These are phyloP conservation scores for Carcinoscorpius rotundicauda DNA, from an alignment of 1,140 invertebrate species.

Conservation along the genomic window DNA sequence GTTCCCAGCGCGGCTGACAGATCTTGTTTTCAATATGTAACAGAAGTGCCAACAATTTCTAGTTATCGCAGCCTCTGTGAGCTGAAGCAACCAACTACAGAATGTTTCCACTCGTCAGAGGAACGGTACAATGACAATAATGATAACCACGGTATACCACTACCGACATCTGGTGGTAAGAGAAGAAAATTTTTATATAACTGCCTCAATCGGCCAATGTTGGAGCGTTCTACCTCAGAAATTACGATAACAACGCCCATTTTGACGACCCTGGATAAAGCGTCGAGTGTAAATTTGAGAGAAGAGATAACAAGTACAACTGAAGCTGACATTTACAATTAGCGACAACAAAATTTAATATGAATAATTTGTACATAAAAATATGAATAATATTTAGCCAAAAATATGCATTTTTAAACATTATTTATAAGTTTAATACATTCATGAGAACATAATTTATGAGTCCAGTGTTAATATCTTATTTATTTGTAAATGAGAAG, in stretches of 20 bases:
- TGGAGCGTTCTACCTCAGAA: slow-evolving; percentile 11
- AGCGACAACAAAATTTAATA: background rate
- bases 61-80: slow-evolving; percentile 6
- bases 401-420: too few relatives aligned
- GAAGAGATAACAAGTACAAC: slow-evolving; percentile 23
- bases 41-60: slow-evolving; percentile 19
- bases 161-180: too few relatives aligned
- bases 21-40: slow-evolving; percentile 17
- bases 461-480: too few relatives aligned
- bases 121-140: too few relatives aligned
- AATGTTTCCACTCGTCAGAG: too few relatives aligned
- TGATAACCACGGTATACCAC: too few relatives aligned
- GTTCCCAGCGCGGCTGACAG: slow-evolving; percentile 13
- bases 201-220: background rate
- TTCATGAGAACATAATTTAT: too few relatives aligned
- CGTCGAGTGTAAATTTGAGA: slow-evolving; percentile 11
- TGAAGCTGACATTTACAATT: slow-evolving; percentile 21
- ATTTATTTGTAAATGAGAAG: too few relatives aligned
- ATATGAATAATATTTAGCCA: too few relatives aligned
- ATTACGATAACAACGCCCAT: slow-evolving; percentile 16
- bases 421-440: too few relatives aligned
- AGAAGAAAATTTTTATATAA: too few relatives aligned
- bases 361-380: too few relatives aligned
- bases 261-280: slow-evolving; percentile 10
- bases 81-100: slow-evolving; percentile 1